A percentile compares a stretch with the other conserved stretches of the same genome.
These are phyloP conservation scores for Carassius gibelio DNA, from an alignment of 2,113 vertebrate species.

Conservation along the genomic window DNA sequence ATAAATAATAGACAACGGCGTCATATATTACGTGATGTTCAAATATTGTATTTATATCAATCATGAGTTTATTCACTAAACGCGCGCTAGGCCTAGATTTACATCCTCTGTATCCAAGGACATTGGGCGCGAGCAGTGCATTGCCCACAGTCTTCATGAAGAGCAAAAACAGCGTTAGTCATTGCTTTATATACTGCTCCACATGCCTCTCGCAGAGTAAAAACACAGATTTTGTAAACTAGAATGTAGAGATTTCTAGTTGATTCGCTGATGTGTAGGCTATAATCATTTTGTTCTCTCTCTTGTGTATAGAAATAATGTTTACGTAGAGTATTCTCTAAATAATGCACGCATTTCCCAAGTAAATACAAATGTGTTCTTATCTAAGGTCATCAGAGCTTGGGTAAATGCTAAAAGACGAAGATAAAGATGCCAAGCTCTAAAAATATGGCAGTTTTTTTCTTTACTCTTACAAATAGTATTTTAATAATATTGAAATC, in stretches of 20 bases:
- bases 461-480: no score
- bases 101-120: constrained; percentile 66
- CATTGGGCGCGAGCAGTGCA: constrained; percentile 63
- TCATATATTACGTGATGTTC: neutral
- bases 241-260: neutral
- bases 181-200: constrained; percentile 14
- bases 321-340: neutral
- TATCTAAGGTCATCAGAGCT: neutral
- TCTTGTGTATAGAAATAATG: neutral
- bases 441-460: no score
- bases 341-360: neutral
- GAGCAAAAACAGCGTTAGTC: neutral
- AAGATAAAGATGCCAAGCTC: neutral
- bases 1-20: neutral
- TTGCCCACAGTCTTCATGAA: constrained; percentile 22
- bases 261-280: neutral
- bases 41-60: neutral
- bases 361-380: neutral
- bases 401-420: neutral
- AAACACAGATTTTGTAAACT: neutral
- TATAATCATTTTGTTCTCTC: neutral
- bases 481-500: neutral
- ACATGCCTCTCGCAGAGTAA: neutral
- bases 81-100: constrained; percentile 26
- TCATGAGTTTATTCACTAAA: neutral